Base-by-base conservation (phyloP, 2,797 vertebrate genomes). In the Crossoptilon crossoptilon region DNA sequence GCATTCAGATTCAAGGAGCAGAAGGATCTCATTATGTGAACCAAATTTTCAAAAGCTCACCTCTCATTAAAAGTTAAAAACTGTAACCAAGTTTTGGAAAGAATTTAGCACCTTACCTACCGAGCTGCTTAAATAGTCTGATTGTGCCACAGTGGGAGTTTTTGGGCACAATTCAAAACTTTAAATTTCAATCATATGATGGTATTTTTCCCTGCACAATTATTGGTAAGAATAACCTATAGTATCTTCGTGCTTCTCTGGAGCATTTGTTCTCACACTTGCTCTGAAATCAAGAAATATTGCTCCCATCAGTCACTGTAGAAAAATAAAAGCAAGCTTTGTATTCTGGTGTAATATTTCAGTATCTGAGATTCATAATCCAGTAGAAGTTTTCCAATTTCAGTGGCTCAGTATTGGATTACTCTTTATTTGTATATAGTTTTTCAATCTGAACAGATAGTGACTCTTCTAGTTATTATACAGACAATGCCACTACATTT, bases 51-150 rank as follows among this genome's bases (percentile, higher is more conserved):
- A 81, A 64, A 74, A 77, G n/a, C 62, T 80, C 62, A 84, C 46
- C 46, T 91, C 51, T 73, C 70, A 87, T 71, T 55, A 76, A 73
- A 83, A 91, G 76, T 77, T 76, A 41, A 48, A 37, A 90, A 17
- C 3, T 37, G 41, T 27, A 74, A 71, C 8, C 19, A 68, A 24
- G 9, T 74, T 91, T 95, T 80, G 26, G 35, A 69, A 79, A 82
- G 23, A 66, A 7, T 70, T 92, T 86, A 84, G 15, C 80, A 80
- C 37, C 17, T 80, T 87, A 68, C 53, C 29, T 51, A 29, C 46
- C 48, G 35, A 94, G 66, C 66, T 66, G n/a, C 71, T 90, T 83
- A 87, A 86, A 74, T 80, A 88, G 11, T 9, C 29, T 62, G 48
- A 55, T 41, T 26, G 88, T 71, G 64, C 59, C 58, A 82, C n/a